Percentiles rank a stretch among this genome's conserved stretches.
Conservation (phyloP, 2,797 vertebrate genomes). For the Acridotheres tristis region DNA sequence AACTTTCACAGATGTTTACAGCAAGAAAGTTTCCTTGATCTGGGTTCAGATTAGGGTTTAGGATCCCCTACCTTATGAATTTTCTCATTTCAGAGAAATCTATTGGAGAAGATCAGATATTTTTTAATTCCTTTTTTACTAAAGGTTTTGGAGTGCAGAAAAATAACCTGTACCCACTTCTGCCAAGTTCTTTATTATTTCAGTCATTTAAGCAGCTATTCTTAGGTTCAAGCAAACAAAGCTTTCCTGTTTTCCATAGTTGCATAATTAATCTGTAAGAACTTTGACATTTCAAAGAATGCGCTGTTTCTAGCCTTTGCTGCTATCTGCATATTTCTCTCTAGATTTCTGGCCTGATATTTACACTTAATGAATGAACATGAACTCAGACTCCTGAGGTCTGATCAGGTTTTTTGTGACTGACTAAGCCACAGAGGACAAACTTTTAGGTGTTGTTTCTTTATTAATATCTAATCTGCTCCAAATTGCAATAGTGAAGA, state of each 20-base stretch:
- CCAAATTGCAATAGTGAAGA: neutral
- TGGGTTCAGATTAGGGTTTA: neutral
- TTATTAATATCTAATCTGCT: neutral
- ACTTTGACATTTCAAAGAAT: slow-evolving; percentile 2
- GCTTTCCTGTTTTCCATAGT: neutral
- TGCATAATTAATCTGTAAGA: slow-evolving; percentile 4
- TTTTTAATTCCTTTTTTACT: neutral
- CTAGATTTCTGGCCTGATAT: slow-evolving; percentile 38
- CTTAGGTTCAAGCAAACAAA: neutral
- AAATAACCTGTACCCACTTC: neutral
- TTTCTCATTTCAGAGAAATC: neutral
- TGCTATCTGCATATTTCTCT: neutral
- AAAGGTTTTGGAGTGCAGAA: neutral
- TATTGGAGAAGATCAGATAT: neutral
- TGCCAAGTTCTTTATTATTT: neutral
- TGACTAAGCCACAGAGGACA: neutral
- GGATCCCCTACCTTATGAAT: neutral
- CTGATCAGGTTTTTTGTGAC: neutral
- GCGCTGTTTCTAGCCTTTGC: neutral
- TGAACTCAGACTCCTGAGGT: neutral
- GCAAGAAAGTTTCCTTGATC: neutral
- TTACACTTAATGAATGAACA: slow-evolving; percentile 53
- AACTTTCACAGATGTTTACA: neutral
- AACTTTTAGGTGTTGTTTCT: neutral
- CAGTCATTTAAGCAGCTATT: neutral